Evolutionary conservation across 2,888 invertebrate species (phyloP), one percentile per base, ranked within the genome.

Genomic region (Chesias legatella): DNA sequence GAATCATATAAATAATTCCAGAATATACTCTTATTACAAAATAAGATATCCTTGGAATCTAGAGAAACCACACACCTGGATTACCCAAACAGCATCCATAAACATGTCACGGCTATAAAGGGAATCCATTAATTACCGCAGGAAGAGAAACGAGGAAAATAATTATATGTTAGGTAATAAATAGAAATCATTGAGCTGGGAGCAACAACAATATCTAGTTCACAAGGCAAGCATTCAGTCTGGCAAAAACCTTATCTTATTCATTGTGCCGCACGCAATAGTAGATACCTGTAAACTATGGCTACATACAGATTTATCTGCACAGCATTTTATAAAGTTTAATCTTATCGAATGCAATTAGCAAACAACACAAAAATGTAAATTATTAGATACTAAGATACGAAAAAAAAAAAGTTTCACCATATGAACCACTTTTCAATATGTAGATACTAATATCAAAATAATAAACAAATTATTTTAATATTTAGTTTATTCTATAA

Each of bases 141-240:
- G 48, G 51, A 48, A 54, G 46, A 51, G 52, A 48, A 53, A 54
- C 46, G 32, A 22, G 46, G 48, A 54, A 51, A 52, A 35, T 41
- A 36, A 38, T 37, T 43, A 48, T 10, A 34, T 8, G 32, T 51
- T 50, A 48, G 23, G 46, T 44, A 53, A 52, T 35, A 25, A 35
- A 23, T 41, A 51, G 47, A 47, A 47, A 45, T 24, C 45, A 36
- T 29, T 38, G 30, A 22, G 33, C 36, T 43, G 44, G 36, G 46
- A 48, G 43, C 38, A 43, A 48, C 45, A 36, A 43, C 44, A 34
- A 30, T 43, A 44, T 43, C 36, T 43, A 39, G 53, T 46, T 51
- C 46, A 48, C 50, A 43, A 41, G 33, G 22, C 36, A 33, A 36
- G 36, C 28, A 36, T 22, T 6, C 26, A 31, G 10, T 31, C 23